Conservation (phyloP, 2,888 invertebrate species). For the Heliconius sara region DNA sequence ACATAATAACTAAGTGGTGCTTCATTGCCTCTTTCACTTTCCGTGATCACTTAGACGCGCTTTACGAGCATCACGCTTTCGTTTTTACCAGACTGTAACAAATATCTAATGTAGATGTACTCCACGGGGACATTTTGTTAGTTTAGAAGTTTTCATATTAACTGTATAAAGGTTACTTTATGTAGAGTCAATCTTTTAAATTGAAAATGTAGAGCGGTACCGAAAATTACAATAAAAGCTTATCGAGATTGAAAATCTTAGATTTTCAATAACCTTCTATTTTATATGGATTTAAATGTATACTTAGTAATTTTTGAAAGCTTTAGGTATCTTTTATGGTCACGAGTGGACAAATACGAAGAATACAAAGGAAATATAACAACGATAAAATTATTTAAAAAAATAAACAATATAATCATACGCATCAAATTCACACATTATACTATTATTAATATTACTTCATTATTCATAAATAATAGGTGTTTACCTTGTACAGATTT, state of each 20-base stretch:
- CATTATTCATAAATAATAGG: background rate
- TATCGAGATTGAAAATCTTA: no score
- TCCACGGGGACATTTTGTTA: background rate
- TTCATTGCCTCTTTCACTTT: conserved; percentile 17
- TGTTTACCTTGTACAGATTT: conserved; percentile 93
- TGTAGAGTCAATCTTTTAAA: background rate
- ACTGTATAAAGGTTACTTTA: background rate
- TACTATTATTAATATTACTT: background rate
- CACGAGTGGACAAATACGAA: background rate
- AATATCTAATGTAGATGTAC: conserved; percentile 1
- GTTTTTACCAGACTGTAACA: conserved; percentile 21
- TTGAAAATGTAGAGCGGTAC: no score
- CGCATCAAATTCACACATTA: conserved; percentile 3
- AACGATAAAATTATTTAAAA: background rate
- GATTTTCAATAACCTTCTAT: no score
- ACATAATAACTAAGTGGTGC: background rate
- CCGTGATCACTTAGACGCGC: conserved; percentile 18
- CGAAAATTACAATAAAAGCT: no score
- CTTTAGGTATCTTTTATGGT: background rate
- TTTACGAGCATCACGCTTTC: conserved; percentile 25
- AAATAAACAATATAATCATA: background rate
- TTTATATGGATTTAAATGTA: no score
- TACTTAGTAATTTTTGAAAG: background rate
- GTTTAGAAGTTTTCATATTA: background rate
- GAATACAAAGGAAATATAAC: background rate